Base-by-base conservation (phyloP, 1,140 invertebrate species). In the Probaryconus sp. region DNA sequence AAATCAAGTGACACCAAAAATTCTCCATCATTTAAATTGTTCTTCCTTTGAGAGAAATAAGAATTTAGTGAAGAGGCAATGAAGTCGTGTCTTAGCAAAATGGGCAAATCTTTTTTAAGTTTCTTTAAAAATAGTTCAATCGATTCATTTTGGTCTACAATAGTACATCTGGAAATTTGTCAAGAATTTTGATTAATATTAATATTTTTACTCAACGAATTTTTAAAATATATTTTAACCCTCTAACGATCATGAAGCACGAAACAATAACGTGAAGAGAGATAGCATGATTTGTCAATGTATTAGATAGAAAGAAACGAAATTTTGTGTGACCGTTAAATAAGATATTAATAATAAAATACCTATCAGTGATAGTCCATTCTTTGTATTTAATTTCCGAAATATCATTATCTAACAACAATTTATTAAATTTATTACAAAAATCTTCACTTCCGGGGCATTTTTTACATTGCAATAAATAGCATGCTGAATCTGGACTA, bases 291-390 rank as follows among this genome's bases (percentile, higher is more conserved):
- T n/a, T n/a, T n/a, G n/a, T n/a, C n/a, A 58, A 7, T 13, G 35
- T 45, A 33, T 43, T 50, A 35, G 14, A 50, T 38, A 18, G 5
- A 40, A 26, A 43, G 18, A 35, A 16, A 30, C 4, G 3, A 42
- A 24, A 43, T 38, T 38, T 10, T 53, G 10, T n/a, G n/a, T n/a
- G n/a, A n/a, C n/a, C n/a, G n/a, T n/a, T n/a, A n/a, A n/a, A 5
- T 38, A 11, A 11, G 10, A 10, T 26, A 38, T 20, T 17, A 20
- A 16, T 43, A 24, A 43, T 2, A 28, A 18, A 5, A 26, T 55
- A 63, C 47, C 47, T 50, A 20, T 63, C 45, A 7, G 26, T 38
- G 13, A 20, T 38, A 21, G 26, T 48, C 56, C 56, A 61, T 13
- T 61, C 28, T 13, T 42, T 48, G 11, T 17, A 61, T 21, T 13